Percentiles rank a stretch among this genome's conserved stretches.
phyloP scores from a whole-genome alignment of 2,113 vertebrate species.

The Isurus oxyrinchus region DNA sequence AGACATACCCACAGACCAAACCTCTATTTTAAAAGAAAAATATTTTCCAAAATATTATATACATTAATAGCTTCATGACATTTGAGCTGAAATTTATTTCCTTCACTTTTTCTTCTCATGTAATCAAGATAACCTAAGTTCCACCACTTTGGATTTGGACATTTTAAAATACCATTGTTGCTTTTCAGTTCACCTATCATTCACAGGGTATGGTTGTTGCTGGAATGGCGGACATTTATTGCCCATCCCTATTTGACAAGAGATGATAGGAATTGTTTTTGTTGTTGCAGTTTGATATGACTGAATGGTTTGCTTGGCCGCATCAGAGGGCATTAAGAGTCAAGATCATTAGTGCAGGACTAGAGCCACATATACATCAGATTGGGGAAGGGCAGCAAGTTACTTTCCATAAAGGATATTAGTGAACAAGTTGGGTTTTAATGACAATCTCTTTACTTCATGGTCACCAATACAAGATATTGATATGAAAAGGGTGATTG shows the following conservation, averaged over 20 bases:
- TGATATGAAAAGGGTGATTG: neutral
- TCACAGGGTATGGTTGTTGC: neutral
- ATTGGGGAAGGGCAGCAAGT: neutral
- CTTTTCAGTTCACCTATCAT: neutral
- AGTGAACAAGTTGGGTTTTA: neutral
- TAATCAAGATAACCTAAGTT: neutral
- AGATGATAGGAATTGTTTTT: neutral
- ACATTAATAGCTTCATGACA: too few species aligned
- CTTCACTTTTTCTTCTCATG: too few species aligned
- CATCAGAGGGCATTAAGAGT: neutral
- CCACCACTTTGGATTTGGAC: neutral
- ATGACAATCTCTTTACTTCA: neutral
- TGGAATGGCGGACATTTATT: neutral
- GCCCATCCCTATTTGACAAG: neutral
- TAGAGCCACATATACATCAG: neutral
- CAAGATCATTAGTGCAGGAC: neutral
- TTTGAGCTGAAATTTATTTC: too few species aligned
- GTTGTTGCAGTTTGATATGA: neutral
- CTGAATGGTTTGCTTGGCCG: neutral
- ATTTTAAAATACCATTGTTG: neutral
- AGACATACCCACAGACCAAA: too few species aligned
- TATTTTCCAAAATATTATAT: too few species aligned
- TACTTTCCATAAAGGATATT: neutral
- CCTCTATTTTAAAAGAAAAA: too few species aligned
- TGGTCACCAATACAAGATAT: neutral